Evolutionary conservation across 2,797 vertebrate species (phyloP).

Genomic region (Heterohyrax brucei): DNA sequence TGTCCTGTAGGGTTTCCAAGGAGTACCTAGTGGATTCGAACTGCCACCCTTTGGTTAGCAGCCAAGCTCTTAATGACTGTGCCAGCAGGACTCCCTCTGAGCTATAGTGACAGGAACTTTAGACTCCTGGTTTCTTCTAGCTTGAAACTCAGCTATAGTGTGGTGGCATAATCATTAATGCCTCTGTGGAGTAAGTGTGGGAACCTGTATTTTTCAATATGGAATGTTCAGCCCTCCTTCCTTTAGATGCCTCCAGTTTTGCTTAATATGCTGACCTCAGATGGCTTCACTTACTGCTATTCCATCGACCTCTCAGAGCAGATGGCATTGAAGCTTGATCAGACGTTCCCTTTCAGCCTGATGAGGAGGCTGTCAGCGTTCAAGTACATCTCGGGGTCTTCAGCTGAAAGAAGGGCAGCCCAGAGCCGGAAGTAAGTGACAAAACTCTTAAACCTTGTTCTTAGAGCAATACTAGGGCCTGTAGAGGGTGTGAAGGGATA

Average conservation of each 20-base stretch:
- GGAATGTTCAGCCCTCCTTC: neutral
- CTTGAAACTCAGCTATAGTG: neutral
- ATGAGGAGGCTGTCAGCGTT: slow-evolving; percentile 85
- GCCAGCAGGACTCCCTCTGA: neutral
- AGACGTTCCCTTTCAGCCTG: slow-evolving; percentile 89
- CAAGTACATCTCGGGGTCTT: slow-evolving; percentile 86
- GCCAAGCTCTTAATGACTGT: too few species aligned
- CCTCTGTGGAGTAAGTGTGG: neutral
- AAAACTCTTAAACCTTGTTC: neutral
- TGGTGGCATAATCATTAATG: neutral
- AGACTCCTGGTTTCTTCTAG: neutral
- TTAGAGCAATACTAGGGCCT: neutral
- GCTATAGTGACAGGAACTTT: neutral
- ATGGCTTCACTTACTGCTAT: slow-evolving; percentile 90
- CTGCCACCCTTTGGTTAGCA: too few species aligned
- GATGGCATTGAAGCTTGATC: slow-evolving; percentile 86
- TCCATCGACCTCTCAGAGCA: slow-evolving; percentile 89
- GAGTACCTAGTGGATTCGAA: too few species aligned
- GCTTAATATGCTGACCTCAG: slow-evolving; percentile 85
- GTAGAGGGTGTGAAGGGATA: neutral
- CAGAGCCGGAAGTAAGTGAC: slow-evolving; percentile 86
- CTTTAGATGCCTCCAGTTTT: neutral
- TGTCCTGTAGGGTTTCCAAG: too few species aligned
- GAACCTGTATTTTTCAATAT: fast-evolving
- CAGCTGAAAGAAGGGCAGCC: slow-evolving; percentile 85